Evolutionary conservation across 2,797 vertebrate species (phyloP).

Genomic region (Gymnothorax reevesii): DNA sequence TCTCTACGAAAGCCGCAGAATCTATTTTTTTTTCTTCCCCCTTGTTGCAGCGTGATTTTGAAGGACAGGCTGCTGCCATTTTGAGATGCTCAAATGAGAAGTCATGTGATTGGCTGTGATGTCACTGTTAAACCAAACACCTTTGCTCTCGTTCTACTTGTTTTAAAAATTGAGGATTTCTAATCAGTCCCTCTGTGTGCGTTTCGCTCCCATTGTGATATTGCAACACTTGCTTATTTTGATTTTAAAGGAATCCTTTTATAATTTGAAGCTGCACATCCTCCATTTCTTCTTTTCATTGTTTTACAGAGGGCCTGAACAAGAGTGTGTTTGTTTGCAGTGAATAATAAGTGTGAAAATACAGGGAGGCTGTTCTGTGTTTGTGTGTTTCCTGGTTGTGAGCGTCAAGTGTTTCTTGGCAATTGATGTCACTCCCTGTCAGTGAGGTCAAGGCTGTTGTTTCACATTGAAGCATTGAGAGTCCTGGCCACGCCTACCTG

Average conservation of each 20-base stretch:
- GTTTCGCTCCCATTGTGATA: conserved; percentile 14
- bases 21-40: not conserved
- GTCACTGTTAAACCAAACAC: conserved; percentile 22
- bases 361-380: conserved; percentile 45
- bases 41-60: not conserved
- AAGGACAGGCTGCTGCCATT: not conserved
- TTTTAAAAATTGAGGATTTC: not conserved
- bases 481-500: not conserved
- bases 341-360: not conserved
- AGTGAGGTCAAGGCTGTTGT: conserved; percentile 39
- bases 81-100: conserved; percentile 24
- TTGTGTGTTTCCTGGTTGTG: conserved; percentile 35
- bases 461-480: conserved; percentile 50
- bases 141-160: conserved; percentile 20
- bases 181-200: not conserved
- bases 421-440: not conserved
- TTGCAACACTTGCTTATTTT: conserved; percentile 35
- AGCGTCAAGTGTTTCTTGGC: not conserved
- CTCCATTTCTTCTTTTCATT: conserved; percentile 46
- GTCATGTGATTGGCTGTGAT: conserved; percentile 22
- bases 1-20: not conserved
- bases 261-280: conserved; percentile 67
- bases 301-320: not conserved
- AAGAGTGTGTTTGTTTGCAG: not conserved
- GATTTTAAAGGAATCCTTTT: conserved; percentile 54